Evolutionary conservation across 2,888 invertebrate genomes (phyloP).

Genomic region (Eulithis prunata): DNA sequence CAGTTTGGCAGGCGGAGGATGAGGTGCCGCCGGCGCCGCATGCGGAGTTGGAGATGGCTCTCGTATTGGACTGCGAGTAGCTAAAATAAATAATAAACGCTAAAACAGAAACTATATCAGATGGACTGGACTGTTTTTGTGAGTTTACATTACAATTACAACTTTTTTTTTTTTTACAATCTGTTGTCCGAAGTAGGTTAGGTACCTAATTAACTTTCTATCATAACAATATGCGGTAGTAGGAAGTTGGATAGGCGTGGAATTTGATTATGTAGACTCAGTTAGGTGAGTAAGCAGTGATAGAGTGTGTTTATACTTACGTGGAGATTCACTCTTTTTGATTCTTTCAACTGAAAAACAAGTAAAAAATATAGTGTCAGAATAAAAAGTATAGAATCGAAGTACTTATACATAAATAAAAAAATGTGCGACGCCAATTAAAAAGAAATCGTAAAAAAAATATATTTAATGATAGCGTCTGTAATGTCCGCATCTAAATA

Average conservation of each 20-base stretch:
- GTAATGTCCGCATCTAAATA: no score
- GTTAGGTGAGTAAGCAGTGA: neutral
- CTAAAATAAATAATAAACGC: conserved; percentile 1
- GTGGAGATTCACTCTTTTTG: conserved; percentile 49
- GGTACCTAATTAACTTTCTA: neutral
- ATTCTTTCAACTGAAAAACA: conserved; percentile 66
- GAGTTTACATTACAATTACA: no score
- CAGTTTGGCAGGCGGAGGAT: neutral
- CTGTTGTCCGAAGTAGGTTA: neutral
- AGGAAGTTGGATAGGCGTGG: neutral
- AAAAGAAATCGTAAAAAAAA: no score
- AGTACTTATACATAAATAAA: no score
- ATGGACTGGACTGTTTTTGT: no score
- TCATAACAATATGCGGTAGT: neutral
- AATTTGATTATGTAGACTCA: neutral
- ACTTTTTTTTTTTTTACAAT: no score
- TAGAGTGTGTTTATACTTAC: conserved; percentile 45
- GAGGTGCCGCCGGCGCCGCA: conserved; percentile 35
- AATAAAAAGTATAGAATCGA: neutral
- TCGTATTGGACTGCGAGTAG: conserved; percentile 15
- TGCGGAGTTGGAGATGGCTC: conserved; percentile 14
- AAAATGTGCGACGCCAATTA: no score
- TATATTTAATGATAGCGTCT: no score
- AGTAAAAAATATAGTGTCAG: conserved; percentile 11
- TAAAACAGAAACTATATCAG: no score